These are phyloP conservation scores for Phataginus tetradactyla DNA, from an alignment of 2,797 vertebrate genomes.

Conservation along the genomic window DNA sequence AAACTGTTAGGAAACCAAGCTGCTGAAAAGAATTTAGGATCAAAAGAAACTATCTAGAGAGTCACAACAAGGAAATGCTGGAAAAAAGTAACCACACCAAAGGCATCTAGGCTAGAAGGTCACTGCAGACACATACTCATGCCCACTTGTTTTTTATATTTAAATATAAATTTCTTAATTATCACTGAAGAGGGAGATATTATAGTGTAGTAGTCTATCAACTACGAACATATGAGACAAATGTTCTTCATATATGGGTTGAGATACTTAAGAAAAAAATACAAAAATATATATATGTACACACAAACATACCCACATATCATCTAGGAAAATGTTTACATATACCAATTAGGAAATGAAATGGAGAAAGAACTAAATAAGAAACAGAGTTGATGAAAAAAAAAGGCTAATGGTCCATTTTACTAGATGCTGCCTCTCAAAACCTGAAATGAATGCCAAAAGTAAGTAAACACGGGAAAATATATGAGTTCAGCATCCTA, in stretches of 20 bases:
- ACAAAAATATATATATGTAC: background rate
- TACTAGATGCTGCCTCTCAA: background rate
- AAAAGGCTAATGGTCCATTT: background rate
- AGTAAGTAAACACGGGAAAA: constrained; percentile 31
- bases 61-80: background rate
- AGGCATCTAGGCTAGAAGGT: background rate
- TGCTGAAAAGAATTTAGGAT: background rate
- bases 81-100: constrained; percentile 1
- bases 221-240: background rate
- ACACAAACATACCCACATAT: background rate
- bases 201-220: constrained; percentile 22
- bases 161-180: constrained; percentile 24
- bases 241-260: background rate
- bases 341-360: background rate
- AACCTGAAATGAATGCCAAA: constrained; percentile 51
- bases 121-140: background rate
- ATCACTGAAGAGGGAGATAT: background rate
- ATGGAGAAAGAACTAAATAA: constrained; percentile 30
- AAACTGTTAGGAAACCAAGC: background rate
- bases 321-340: background rate
- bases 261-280: constrained; percentile 11
- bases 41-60: constrained; percentile 26
- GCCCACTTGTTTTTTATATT: constrained; percentile 13
- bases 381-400: background rate
- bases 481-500: background rate